phyloP scores from a whole-genome alignment of 2,113 vertebrate genomes.

The Glaucidium brasilianum region DNA sequence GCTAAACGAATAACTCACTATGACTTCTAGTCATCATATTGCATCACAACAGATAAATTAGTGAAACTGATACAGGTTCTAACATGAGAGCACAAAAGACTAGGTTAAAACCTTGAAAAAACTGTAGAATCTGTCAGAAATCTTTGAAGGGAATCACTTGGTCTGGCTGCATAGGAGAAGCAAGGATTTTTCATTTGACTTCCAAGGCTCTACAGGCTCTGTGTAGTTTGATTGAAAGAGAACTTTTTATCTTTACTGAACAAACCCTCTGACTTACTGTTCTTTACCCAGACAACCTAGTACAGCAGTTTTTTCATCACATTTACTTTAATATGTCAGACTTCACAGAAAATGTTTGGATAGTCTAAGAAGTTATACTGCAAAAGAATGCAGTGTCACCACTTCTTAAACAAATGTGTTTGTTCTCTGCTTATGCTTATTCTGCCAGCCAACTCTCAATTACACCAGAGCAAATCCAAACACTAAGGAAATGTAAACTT shows the following conservation, averaged over 20 bases:
- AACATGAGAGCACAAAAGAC: neutral
- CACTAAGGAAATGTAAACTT: neutral
- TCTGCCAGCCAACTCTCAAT: neutral
- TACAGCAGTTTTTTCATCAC: neutral
- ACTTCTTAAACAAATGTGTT: conserved; percentile 15
- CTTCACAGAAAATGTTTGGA: conserved; percentile 22
- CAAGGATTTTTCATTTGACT: conserved; percentile 11
- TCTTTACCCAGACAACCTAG: neutral
- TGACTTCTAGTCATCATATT: neutral
- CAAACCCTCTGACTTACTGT: conserved; percentile 22
- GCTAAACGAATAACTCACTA: neutral
- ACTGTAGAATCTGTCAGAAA: conserved; percentile 1
- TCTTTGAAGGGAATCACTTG: conserved; percentile 17
- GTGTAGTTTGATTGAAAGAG: neutral
- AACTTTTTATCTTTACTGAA: conserved; percentile 26
- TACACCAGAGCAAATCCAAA: neutral
- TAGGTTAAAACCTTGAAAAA: neutral
- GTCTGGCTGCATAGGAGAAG: neutral
- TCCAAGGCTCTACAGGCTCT: neutral
- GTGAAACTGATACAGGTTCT: neutral
- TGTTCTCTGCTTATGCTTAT: conserved; percentile 3
- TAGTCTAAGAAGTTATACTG: neutral
- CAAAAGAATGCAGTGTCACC: neutral
- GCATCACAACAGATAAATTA: neutral
- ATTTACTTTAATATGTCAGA: neutral